Evolutionary conservation across 2,113 vertebrate species (phyloP).

Genomic region (Myotis yumanensis): DNA sequence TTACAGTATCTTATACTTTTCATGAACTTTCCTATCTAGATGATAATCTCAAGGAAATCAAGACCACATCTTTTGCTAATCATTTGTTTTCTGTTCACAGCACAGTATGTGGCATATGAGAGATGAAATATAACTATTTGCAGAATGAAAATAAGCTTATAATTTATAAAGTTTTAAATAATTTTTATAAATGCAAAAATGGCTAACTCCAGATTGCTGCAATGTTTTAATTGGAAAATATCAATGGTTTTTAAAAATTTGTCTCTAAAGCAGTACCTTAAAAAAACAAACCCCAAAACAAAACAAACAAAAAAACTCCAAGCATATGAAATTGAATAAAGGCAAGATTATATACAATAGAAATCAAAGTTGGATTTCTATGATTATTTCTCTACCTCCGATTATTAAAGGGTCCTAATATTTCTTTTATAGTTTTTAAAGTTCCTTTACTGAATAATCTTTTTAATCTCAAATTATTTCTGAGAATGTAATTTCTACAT

Average conservation of each 20-base stretch:
- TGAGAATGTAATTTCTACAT: background rate
- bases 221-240: constrained; percentile 35
- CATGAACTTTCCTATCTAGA: background rate
- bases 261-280: constrained; percentile 28
- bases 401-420: background rate
- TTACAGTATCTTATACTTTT: background rate
- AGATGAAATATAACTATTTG: background rate
- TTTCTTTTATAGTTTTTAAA: background rate
- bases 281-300: background rate
- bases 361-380: constrained; percentile 38
- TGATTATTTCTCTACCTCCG: background rate
- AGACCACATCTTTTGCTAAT: constrained; percentile 8
- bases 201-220: background rate
- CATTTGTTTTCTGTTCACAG: background rate
- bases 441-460: constrained; percentile 30
- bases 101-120: background rate
- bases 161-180: constrained; percentile 19
- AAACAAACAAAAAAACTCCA: background rate
- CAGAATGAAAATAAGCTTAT: constrained; percentile 8
- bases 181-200: constrained; percentile 48
- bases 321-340: background rate
- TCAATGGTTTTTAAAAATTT: background rate
- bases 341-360: constrained; percentile 7
- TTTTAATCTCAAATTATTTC: constrained; percentile 52
- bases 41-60: constrained; percentile 31